Evolutionary conservation across 2,888 invertebrate species (phyloP).

Genomic region (Ochropleura plecta): DNA sequence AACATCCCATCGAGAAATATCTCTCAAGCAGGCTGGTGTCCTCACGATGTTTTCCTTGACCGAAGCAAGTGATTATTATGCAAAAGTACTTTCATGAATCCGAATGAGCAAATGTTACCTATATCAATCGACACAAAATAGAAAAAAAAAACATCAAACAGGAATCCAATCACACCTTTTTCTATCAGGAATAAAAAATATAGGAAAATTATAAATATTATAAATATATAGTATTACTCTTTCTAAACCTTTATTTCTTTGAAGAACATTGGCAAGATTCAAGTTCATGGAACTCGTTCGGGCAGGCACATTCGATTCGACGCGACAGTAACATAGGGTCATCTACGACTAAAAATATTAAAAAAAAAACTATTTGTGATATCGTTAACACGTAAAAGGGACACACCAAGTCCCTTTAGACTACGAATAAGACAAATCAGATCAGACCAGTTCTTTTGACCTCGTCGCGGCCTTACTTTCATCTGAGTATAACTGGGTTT

Average conservation of each 20-base stretch:
- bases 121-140: background rate
- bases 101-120: background rate
- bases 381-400: conserved; percentile 12
- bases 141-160: background rate
- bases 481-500: conserved; percentile 55
- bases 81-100: background rate
- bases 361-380: background rate
- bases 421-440: conserved; percentile 35
- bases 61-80: too few relatives aligned
- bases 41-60: too few relatives aligned
- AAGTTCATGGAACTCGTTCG: background rate
- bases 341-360: background rate
- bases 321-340: background rate
- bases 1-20: too few relatives aligned
- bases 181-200: too few relatives aligned
- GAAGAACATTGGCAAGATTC: too few relatives aligned
- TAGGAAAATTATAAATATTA: too few relatives aligned
- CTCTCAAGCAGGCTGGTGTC: too few relatives aligned
- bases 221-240: too few relatives aligned
- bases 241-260: background rate
- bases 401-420: conserved; percentile 29
- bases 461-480: conserved; percentile 67
- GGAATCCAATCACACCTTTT: background rate
- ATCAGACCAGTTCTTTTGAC: conserved; percentile 46
- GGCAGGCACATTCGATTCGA: background rate